Base-by-base conservation (phyloP, 2,888 invertebrate genomes). In the Fragum whitleyi region DNA sequence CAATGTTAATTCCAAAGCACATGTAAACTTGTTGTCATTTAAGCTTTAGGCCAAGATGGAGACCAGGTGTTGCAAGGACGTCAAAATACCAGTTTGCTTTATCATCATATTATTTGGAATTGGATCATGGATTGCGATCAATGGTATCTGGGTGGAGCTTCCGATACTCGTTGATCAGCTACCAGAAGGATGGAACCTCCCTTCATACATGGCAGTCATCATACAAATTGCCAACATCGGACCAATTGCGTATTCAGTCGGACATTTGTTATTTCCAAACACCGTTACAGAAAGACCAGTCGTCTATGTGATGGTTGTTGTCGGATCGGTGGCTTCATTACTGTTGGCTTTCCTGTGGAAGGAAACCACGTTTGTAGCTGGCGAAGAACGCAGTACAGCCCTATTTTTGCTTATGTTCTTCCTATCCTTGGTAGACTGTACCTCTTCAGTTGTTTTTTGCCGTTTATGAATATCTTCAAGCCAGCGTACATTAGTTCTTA, bases 121-220 rank as follows among this genome's bases (percentile, higher is more conserved):
- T 14, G 93, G 94, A 28, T 94, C 98, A 53, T 98, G 98, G 98
- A 95, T 98, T 88, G 96, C 97, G 67, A 96, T 98, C 74, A 98
- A 98, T 94, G 97, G 97, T 14, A 95, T 97, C 83, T 98, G 96
- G 95, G 96, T 98, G 85, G 97, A 98, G 94, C 94, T 98, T 83
- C 98, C 98, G n/a, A 95, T 98, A 85, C 95, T 98, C 76, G 97
- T 97, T 11, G 95, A 96, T 83, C 95, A 96, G 83, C 96, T 97
- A 68, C 98, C 98, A 0, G 98, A 98, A 95, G 95, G 96, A 90
- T 98, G 98, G 98, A 95, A 95, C 91, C 95, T 98, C 80, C 97
- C 98, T 0, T 96, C 97, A 0, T 96, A 96, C 92, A 96, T 98
- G 94, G 96, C 96, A 53, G 95, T 98, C 81, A 96, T 97, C 85